phyloP scores from a whole-genome alignment of 2,113 vertebrate species.

The Sylvietta virens region DNA sequence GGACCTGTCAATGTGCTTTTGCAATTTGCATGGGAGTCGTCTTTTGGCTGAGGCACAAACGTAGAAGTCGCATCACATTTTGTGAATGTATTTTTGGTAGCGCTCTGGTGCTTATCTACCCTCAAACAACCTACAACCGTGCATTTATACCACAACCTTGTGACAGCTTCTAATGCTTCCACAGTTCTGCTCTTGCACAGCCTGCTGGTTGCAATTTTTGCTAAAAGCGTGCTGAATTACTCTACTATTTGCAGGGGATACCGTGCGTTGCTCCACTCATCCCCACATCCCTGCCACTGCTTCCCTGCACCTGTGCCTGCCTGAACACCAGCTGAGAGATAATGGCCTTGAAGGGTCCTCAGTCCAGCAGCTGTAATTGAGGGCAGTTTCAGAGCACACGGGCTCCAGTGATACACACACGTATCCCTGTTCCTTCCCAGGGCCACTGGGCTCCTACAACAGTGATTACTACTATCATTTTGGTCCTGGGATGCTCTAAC shows the following conservation, averaged over 20 bases:
- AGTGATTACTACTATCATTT: neutral
- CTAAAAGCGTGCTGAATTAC: neutral
- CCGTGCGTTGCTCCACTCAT: accelerated
- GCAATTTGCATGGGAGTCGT: neutral
- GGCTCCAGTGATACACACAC: neutral
- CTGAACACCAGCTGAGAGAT: neutral
- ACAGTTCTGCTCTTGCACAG: neutral
- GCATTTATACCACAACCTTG: neutral
- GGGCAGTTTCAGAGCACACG: neutral
- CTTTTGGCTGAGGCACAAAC: neutral
- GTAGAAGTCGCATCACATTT: neutral
- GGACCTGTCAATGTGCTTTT: neutral
- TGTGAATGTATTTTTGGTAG: neutral
- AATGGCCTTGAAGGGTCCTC: neutral
- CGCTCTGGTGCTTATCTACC: neutral
- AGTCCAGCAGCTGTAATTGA: neutral
- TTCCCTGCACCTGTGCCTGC: neutral
- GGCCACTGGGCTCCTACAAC: neutral
- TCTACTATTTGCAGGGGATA: neutral
- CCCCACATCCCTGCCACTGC: neutral
- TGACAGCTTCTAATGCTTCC: neutral
- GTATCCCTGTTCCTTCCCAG: neutral
- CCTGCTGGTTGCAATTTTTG: neutral
- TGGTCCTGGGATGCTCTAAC: neutral
- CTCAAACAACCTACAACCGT: neutral